Base-by-base conservation (phyloP, 2,797 vertebrate genomes). In the Rhinophrynus dorsalis region DNA sequence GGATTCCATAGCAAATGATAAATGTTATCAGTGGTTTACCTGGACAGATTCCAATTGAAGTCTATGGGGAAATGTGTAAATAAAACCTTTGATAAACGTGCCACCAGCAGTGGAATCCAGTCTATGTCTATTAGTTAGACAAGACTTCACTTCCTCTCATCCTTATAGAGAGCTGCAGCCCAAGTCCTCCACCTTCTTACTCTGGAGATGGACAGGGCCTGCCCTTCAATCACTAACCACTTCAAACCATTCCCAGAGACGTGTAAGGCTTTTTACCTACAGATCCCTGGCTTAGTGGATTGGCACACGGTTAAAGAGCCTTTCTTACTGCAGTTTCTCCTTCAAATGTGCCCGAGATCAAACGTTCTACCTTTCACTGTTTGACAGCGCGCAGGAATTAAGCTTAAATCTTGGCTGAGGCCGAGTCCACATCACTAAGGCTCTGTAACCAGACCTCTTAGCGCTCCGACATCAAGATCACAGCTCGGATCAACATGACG, bases 291-390 rank as follows among this genome's bases (percentile, higher is more conserved):
- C 58, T 63, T 63, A 62, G 58, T 13, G 37, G 58, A 56, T 56
- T 62, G 67, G 67, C 67, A 70, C 48, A 1, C 6, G 48, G 37
- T 62, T 70, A 70, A 70, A 56, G 67, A 61, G 24, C 58, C 58
- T 70, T 70, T 70, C 58, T 61, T 56, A 54, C 58, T 15, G n/a
- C 37, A 18, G 27, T 57, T 61, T 8, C 56, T 32, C 47, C 27
- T 45, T 61, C 67, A 42, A 20, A 61, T 61, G 56, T 52, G 47
- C 48, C 58, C 47, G 50, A 55, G 58, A 63, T 70, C 67, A 63
- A 23, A 63, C 51, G 48, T 54, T 47, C 52, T 70, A 54, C 24
- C 29, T 63, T 70, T 55, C 62, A 33, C 57, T 35, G 3, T 63
- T 56, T 70, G 67, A 63, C 67, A 56, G 58, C 48, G 21, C 13